phyloP scores from a whole-genome alignment of 2,888 invertebrate species.

The Euclidia mi region DNA sequence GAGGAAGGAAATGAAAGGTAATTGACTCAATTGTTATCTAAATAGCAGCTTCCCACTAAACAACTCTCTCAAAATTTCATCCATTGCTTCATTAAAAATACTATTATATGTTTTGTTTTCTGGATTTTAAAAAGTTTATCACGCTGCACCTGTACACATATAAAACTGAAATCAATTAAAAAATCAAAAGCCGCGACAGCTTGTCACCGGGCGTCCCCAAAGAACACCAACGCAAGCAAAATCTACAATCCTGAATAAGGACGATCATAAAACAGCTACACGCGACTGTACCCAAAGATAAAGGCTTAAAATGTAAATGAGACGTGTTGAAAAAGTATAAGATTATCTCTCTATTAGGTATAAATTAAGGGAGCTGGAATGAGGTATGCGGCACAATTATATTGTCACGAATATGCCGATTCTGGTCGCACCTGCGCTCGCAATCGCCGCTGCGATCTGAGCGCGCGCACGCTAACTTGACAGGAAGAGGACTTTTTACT shows the following conservation, averaged over 20 bases:
- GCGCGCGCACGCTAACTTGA: conserved; percentile 69
- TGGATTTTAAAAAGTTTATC: no score
- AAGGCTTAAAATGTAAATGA: conserved; percentile 86
- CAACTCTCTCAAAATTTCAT: no score
- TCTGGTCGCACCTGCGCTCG: conserved; percentile 62
- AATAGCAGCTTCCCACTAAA: no score
- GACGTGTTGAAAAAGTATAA: conserved; percentile 83
- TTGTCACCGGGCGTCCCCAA: not conserved
- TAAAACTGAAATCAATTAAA: no score
- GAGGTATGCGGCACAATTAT: conserved; percentile 87
- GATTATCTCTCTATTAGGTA: conserved; percentile 89
- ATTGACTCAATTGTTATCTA: no score
- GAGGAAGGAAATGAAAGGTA: no score
- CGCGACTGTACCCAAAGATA: conserved; percentile 66
- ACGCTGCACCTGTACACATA: no score
- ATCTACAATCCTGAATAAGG: conserved; percentile 22
- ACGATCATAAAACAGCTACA: conserved; percentile 44
- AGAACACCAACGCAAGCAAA: conserved; percentile 24
- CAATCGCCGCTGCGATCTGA: conserved; percentile 64
- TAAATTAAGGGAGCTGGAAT: conserved; percentile 85
- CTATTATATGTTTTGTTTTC: no score
- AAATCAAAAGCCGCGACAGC: not conserved
- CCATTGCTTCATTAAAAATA: no score
- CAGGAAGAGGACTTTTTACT: conserved; percentile 37
- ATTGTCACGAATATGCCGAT: conserved; percentile 83